Evolutionary conservation across 2,888 invertebrate genomes (phyloP).

Genomic region (Brachyptera risi): DNA sequence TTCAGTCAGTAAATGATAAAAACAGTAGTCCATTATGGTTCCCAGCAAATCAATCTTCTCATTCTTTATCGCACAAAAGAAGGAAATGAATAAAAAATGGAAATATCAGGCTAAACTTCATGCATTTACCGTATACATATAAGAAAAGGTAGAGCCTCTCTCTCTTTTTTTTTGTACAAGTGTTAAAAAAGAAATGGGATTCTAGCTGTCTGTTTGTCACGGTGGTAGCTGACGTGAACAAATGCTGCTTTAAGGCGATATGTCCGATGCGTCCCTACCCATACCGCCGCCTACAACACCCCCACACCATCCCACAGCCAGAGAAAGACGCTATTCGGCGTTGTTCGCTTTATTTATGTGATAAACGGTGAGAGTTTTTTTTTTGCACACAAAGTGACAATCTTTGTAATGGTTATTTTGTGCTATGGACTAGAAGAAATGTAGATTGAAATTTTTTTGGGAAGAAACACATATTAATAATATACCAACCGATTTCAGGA

Average conservation of each 20-base stretch:
- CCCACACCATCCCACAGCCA: not conserved
- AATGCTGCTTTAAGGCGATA: constrained; percentile 11
- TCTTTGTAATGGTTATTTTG: not conserved
- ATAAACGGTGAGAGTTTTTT: constrained; percentile 4
- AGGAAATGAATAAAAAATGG: not conserved
- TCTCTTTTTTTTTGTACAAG: not conserved
- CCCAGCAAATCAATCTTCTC: not conserved
- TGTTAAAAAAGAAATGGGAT: not conserved
- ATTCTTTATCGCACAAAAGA: not conserved
- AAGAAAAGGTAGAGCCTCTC: no score
- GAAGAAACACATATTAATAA: no score
- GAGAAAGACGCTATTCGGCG: not conserved
- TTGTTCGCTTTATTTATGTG: not conserved
- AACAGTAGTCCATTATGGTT: not conserved
- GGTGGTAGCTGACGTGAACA: not conserved
- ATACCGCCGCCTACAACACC: not conserved
- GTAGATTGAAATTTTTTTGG: not conserved
- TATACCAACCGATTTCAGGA: no score
- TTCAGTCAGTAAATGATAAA: no score
- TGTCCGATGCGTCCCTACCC: not conserved
- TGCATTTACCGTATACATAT: no score
- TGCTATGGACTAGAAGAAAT: not conserved
- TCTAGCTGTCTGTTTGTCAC: constrained; percentile 5
- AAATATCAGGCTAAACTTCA: not conserved
- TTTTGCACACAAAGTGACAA: constrained; percentile 3